phyloP scores from a whole-genome alignment of 1,140 invertebrate genomes.

The Hycleus cichorii region DNA sequence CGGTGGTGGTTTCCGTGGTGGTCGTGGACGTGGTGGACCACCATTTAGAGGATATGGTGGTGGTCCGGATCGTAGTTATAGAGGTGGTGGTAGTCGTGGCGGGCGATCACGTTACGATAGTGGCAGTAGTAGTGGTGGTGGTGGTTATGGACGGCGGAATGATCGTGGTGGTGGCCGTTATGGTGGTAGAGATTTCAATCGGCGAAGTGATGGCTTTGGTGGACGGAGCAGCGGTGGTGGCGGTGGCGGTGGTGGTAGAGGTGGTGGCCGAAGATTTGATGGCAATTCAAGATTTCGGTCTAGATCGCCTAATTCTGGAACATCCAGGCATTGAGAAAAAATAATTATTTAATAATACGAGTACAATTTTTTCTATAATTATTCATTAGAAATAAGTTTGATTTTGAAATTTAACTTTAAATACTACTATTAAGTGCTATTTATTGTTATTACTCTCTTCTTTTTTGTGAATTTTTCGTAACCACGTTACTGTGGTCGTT shows the following conservation, averaged over 20 bases:
- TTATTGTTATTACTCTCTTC: too few species aligned
- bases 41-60: slow-evolving; percentile 15
- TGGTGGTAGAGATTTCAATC: slow-evolving; percentile 23
- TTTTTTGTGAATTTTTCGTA: too few species aligned
- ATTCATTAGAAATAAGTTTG: too few species aligned
- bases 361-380: too few species aligned
- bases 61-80: slow-evolving; percentile 1
- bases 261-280: slow-evolving; percentile 32
- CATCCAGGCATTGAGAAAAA: slow-evolving; percentile 28
- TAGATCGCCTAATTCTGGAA: slow-evolving; percentile 31
- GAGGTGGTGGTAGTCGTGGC: slow-evolving; percentile 18
- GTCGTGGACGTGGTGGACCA: slow-evolving; percentile 24
- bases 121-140: slow-evolving; percentile 8
- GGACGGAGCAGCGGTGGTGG: slow-evolving; percentile 3
- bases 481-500: too few species aligned
- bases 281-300: slow-evolving; percentile 34
- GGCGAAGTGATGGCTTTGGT: slow-evolving; percentile 26
- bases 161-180: slow-evolving; percentile 24
- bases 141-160: slow-evolving; percentile 14
- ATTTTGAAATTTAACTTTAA: too few species aligned
- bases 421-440: too few species aligned
- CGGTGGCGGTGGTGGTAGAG: slow-evolving; percentile 19
- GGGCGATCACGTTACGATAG: slow-evolving; percentile 6
- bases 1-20: slow-evolving; percentile 42
- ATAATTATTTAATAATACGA: too few species aligned